Evolutionary conservation across 2,113 vertebrate genomes (phyloP), one percentile per base, ranked within the genome.

Genomic region (Mugil cephalus): DNA sequence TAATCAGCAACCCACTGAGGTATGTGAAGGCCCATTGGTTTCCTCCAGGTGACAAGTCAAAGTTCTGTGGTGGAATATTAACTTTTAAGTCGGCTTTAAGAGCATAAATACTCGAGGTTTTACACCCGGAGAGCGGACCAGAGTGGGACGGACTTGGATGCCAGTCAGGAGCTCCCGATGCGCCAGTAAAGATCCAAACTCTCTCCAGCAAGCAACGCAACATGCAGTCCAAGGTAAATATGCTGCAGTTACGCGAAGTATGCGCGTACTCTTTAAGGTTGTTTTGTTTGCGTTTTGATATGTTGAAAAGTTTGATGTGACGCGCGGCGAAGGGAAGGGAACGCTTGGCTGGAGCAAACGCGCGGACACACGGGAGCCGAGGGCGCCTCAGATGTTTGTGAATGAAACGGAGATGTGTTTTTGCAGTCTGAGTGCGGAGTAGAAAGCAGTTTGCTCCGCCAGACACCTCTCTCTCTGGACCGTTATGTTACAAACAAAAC

Each of bases 21-120:
- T n/a, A n/a, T 34, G 13, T 51, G 15, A 5, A 19, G 18, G 3
- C 15, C 7, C 1, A 0, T 48, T 15, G 30, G 1, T 11, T 15
- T 64, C 18, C 39, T 4, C 2, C 14, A 10, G 52, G 14, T 11
- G 17, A 50, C 10, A n/a, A 58, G 65, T 34, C 36, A 58, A n/a
- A 12, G 42, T 46, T 79, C 4, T 4, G 6, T 43, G 66, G 89
- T 91, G 74, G 52, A 91, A 90, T 42, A 93, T 92, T 93, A 91
- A 92, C 89, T 61, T 66, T 55, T 7, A 12, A 19, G n/a, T 14
- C 6, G 1, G 8, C 14, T 59, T 45, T 18, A 17, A 43, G 34
- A 48, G 45, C 14, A 4, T 55, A 59, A 74, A 79, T 75, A 46
- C 53, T 14, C 45, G 54, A 30, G 46, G 52, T 8, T 63, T 17